Percentiles rank a stretch among this genome's conserved stretches.
phyloP scores from a whole-genome alignment of 2,113 vertebrate species.

The Thalassoma bifasciatum region DNA sequence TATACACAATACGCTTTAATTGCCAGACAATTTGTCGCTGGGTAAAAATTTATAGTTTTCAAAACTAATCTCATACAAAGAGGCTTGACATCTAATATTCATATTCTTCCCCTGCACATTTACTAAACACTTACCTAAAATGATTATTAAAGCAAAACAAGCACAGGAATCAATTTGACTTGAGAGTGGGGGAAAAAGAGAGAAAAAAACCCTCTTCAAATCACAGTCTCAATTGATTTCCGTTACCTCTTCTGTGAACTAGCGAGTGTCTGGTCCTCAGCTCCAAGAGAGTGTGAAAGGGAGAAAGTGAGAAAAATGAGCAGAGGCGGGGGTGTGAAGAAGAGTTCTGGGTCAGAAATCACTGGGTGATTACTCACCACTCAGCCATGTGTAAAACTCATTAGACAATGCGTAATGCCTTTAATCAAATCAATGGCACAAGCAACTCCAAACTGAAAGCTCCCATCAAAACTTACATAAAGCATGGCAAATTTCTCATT shows the following conservation, averaged over 20 bases:
- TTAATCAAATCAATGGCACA: slow-evolving; percentile 99
- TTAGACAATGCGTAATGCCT: slow-evolving; percentile 98
- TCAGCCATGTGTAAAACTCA: slow-evolving; percentile 99
- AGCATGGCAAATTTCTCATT: slow-evolving; percentile 85
- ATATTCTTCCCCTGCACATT: slow-evolving; percentile 74
- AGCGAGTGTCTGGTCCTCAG: slow-evolving; percentile 62
- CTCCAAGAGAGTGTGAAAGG: slow-evolving; percentile 55
- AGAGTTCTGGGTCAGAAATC: slow-evolving; percentile 83
- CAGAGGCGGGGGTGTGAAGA: slow-evolving; percentile 64
- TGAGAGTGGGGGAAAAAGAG: slow-evolving; percentile 36
- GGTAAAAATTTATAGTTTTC: slow-evolving; percentile 73
- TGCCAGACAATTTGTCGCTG: slow-evolving; percentile 75
- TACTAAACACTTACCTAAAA: slow-evolving; percentile 75
- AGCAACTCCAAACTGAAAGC: slow-evolving; percentile 93
- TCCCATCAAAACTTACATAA: slow-evolving; percentile 92
- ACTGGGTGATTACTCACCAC: slow-evolving; percentile 95
- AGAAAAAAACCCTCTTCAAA: slow-evolving; percentile 75
- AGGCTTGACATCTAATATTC: slow-evolving; percentile 73
- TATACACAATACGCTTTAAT: slow-evolving; percentile 79
- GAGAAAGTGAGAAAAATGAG: slow-evolving; percentile 70
- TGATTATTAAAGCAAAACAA: slow-evolving; percentile 83
- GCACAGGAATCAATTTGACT: slow-evolving; percentile 79
- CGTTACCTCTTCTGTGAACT: slow-evolving; percentile 71
- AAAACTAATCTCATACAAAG: slow-evolving; percentile 65
- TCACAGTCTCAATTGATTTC: slow-evolving; percentile 83